A percentile compares a stretch with the other conserved stretches of the same genome.
These are phyloP conservation scores for Pinna nobilis DNA, from an alignment of 1,140 invertebrate species.

Conservation along the genomic window DNA sequence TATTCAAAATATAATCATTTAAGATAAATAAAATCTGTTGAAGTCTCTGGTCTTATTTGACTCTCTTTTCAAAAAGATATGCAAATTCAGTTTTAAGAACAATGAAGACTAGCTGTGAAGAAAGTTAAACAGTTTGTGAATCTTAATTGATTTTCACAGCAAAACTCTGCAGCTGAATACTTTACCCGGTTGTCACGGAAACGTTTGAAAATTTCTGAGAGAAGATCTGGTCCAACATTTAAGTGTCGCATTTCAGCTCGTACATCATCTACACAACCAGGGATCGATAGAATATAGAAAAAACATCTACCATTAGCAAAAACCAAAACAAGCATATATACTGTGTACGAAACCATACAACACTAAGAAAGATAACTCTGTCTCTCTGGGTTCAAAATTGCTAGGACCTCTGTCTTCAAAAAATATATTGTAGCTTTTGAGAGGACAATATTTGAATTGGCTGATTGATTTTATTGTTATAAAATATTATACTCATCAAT, in stretches of 20 bases:
- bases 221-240: slow-evolving; percentile 58
- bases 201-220: slow-evolving; percentile 66
- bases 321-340: slow-evolving; percentile 7
- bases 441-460: not conserved
- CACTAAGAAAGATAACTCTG: not conserved
- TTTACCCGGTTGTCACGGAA: slow-evolving; percentile 71
- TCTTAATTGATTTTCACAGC: not conserved
- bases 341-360: not conserved
- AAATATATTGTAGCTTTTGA: not conserved
- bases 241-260: slow-evolving; percentile 64
- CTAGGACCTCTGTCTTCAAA: no score
- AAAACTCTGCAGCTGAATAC: not conserved
- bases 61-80: not conserved
- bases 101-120: not conserved
- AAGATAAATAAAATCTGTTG: no score
- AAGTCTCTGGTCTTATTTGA: no score
- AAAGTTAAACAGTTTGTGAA: not conserved
- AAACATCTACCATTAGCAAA: not conserved
- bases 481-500: no score
- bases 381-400: not conserved
- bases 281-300: not conserved
- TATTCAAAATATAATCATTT: not conserved
- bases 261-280: slow-evolving; percentile 69
- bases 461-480: no score
- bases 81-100: not conserved